Evolutionary conservation across 2,888 invertebrate species (phyloP).

Genomic region (Rotaria sp.): DNA sequence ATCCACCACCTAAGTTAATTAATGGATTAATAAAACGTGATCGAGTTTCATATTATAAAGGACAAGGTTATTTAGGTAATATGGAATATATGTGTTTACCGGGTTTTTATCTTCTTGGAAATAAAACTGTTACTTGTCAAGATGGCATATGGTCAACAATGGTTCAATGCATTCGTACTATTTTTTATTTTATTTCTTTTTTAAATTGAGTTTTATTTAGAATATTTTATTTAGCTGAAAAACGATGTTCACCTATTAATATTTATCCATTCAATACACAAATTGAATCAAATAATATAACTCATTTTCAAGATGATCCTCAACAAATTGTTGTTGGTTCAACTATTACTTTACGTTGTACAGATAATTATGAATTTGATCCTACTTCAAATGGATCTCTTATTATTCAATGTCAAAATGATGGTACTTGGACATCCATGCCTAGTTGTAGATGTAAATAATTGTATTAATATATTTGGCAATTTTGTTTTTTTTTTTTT

Average conservation of each 20-base stretch:
- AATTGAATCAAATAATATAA: neutral
- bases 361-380: neutral
- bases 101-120: slow-evolving; percentile 26
- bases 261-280: neutral
- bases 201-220: neutral
- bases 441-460: neutral
- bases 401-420: neutral
- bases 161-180: neutral
- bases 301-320: neutral
- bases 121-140: slow-evolving; percentile 18
- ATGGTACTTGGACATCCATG: neutral
- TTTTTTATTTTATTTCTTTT: neutral
- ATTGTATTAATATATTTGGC: neutral
- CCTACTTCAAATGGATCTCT: neutral
- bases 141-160: slow-evolving; percentile 31
- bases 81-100: slow-evolving; percentile 26
- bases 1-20: neutral
- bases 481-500: too few species aligned
- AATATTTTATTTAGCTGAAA: neutral
- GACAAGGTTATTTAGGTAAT: slow-evolving; percentile 10
- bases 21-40: slow-evolving; percentile 7
- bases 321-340: slow-evolving; percentile 24
- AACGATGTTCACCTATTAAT: neutral
- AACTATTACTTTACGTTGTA: neutral
- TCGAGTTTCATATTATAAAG: neutral